These are phyloP conservation scores for Aphelinus atriplicis DNA, from an alignment of 1,140 invertebrate genomes.

Conservation along the genomic window DNA sequence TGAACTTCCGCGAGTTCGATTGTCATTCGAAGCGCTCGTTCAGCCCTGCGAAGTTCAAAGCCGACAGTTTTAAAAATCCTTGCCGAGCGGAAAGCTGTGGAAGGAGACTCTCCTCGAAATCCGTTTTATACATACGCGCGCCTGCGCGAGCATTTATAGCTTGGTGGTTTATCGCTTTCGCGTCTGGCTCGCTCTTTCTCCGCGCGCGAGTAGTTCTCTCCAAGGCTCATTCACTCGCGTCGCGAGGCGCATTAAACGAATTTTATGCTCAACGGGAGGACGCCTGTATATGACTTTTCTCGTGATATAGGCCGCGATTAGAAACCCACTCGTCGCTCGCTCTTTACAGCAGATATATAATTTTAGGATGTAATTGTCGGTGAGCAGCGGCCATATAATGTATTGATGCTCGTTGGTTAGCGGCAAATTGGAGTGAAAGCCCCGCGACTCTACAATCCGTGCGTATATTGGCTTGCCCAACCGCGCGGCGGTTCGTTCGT, in stretches of 20 bases:
- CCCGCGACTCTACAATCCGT: not conserved
- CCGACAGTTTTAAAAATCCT: not conserved
- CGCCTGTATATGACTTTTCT: constrained; percentile 13
- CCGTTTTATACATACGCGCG: not conserved
- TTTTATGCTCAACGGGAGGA: constrained; percentile 50
- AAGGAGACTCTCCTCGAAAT: too few species aligned
- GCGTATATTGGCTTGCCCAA: not conserved
- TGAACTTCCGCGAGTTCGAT: not conserved
- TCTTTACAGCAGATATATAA: too few species aligned
- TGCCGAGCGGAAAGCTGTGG: not conserved
- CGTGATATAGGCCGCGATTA: not conserved
- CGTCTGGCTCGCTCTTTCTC: constrained; percentile 36
- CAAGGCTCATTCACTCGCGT: constrained; percentile 2
- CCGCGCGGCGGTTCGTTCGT: not conserved
- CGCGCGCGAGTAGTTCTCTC: constrained; percentile 4
- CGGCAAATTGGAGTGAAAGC: constrained; percentile 8
- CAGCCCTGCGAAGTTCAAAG: too few species aligned
- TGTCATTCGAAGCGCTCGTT: not conserved
- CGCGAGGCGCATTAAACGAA: constrained; percentile 46
- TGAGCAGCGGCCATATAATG: not conserved
- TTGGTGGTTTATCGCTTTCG: constrained; percentile 61
- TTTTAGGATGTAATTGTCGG: constrained; percentile 6
- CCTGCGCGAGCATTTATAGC: constrained; percentile 55
- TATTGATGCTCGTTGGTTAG: not conserved
- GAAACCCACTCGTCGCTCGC: too few species aligned